These are phyloP conservation scores for Thecophora atra DNA, from an alignment of 2,888 invertebrate genomes.

Conservation along the genomic window DNA sequence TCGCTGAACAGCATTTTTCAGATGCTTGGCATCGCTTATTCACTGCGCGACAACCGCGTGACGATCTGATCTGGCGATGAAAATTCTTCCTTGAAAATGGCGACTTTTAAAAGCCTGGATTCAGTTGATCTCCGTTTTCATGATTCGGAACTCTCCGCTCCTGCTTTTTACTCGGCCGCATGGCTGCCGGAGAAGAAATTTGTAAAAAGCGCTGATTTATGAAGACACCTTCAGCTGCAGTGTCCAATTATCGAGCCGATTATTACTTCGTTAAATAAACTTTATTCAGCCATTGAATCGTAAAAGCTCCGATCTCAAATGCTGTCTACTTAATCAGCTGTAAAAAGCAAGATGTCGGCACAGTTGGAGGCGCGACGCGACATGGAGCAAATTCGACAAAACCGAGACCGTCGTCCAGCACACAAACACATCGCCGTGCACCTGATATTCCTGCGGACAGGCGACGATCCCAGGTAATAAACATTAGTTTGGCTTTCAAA, in stretches of 20 bases:
- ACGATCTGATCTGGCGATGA: not conserved
- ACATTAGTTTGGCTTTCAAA: not conserved
- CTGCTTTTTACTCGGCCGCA: too few species aligned
- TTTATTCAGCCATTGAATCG: not conserved
- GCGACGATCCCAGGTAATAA: not conserved
- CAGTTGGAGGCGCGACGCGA: not conserved
- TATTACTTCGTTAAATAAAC: not conserved
- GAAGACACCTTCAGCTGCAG: too few species aligned
- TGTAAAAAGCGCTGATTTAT: too few species aligned
- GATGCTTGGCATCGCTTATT: not conserved
- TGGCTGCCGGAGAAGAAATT: too few species aligned
- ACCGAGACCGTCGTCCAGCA: too few species aligned
- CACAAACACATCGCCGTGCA: too few species aligned
- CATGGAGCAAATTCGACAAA: not conserved
- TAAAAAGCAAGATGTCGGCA: not conserved
- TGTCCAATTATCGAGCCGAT: not conserved
- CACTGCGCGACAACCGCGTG: not conserved
- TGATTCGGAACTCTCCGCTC: too few species aligned
- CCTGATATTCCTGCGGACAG: not conserved
- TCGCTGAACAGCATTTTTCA: constrained; percentile 2
- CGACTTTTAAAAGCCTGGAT: too few species aligned
- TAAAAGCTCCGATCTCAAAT: not conserved
- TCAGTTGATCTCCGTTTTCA: too few species aligned
- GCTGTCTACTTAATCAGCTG: constrained; percentile 2
- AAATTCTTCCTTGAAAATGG: not conserved